Conservation (phyloP, 2,888 invertebrate species). For the Harpalus rufipes region DNA sequence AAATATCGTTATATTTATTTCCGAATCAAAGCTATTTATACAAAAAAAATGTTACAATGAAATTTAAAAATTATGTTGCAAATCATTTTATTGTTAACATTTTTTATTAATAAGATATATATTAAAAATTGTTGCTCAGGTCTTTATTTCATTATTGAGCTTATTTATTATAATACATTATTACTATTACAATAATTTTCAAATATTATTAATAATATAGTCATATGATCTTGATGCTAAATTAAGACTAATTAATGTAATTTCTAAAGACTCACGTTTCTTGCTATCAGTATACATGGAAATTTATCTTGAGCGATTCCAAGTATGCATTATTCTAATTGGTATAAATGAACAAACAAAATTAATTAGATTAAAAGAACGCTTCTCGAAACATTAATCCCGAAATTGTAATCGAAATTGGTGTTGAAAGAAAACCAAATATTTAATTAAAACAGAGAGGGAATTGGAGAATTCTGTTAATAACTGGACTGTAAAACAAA, state of each 20-base stretch:
- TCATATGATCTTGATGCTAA: no score
- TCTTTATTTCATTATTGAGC: no score
- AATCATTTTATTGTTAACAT: not conserved
- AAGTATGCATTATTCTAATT: constrained; percentile 4
- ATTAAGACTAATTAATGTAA: not conserved
- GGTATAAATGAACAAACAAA: constrained; percentile 3
- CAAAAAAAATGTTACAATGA: no score
- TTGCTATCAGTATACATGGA: not conserved
- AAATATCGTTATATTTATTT: no score
- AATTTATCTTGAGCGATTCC: not conserved
- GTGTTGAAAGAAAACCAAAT: constrained; percentile 15
- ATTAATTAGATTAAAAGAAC: constrained; percentile 23
- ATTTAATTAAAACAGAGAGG: constrained; percentile 37
- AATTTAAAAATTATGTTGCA: no score
- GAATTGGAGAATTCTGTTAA: constrained; percentile 9
- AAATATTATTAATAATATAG: no score
- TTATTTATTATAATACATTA: no score
- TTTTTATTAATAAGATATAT: no score
- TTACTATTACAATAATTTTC: not conserved
- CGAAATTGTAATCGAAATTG: not conserved
- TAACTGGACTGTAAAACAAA: constrained; percentile 30
- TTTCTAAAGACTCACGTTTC: not conserved
- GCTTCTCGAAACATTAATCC: constrained; percentile 28
- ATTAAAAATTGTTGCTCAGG: no score
- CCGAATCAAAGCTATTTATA: no score